Base-by-base conservation (phyloP, 2,113 vertebrate species). In the Formicarius rufipectus region DNA sequence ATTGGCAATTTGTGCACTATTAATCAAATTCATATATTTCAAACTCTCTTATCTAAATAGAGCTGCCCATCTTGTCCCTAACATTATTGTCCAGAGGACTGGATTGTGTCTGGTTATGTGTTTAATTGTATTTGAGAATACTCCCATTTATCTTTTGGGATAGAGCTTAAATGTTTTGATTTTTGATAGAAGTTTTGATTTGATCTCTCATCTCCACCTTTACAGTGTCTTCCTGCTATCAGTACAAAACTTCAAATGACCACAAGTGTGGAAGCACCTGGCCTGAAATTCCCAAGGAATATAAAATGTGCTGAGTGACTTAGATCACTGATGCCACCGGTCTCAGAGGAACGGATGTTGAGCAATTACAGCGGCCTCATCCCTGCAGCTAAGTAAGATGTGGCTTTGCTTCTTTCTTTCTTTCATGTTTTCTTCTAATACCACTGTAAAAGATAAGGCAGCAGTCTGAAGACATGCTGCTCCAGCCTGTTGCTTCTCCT, bases 331-430 rank as follows among this genome's bases (percentile, higher is more conserved):
- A 7, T 78, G 84, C 28, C 68, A 52, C 27, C 45, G 39, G 64
- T 12, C 76, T 60, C 78, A 3, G 39, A 73, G 44, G 77, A 64
- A 6, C 0, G 3, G 19, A 28, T 78, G 18, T 8, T 31, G 45
- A 89, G 37, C 71, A 84, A 52, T 95, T 73, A 75, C 40, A 53
- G 45, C 20, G 11, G 52, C 69, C 56, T 91, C 80, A 90, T 94
- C 93, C 79, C 91, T 94, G 82, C 60, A 95, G 80, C 67, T 72
- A 68, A 76, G 75, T 67, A 84, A 95, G 37, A 56, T 44, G 12
- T 24, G 78, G 75, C 53, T 94, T 86, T 94, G 86, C 83, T 95
- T 91, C 77, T 72, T 84, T 94, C 84, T 84, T 94, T 92, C 73
- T 80, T 83, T 90, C 20, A 33, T 35, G 59, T 77, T 87, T 91